Conservation (phyloP, 2,113 vertebrate genomes). For the Pelusios castaneus region DNA sequence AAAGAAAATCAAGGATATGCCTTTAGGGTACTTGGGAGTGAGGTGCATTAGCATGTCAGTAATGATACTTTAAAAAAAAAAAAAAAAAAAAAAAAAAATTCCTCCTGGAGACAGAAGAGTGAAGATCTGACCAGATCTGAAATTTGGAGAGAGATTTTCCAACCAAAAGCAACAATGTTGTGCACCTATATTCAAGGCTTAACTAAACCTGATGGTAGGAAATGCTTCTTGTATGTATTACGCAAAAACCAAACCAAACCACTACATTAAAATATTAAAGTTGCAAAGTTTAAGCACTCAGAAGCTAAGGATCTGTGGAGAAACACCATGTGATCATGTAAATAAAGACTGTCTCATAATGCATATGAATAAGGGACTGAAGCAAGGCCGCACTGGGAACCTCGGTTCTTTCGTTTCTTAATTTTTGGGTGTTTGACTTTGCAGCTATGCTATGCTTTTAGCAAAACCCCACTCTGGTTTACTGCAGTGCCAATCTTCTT, state of each 20-base stretch:
- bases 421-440: not conserved
- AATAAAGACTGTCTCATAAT: not conserved
- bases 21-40: not conserved
- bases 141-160: not conserved
- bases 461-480: not conserved
- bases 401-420: not conserved
- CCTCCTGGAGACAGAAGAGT: not conserved
- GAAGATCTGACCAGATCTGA: not conserved
- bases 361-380: not conserved
- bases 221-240: not conserved
- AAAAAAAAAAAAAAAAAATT: too few species aligned
- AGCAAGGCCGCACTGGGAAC: not conserved
- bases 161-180: not conserved
- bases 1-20: not conserved
- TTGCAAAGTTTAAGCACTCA: not conserved
- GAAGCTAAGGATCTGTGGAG: not conserved
- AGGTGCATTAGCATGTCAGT: not conserved
- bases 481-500: too few species aligned
- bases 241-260: not conserved
- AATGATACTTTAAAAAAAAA: not conserved
- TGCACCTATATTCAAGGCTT: not conserved
- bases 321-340: not conserved
- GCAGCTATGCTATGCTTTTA: not conserved
- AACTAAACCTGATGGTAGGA: not conserved
- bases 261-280: not conserved